Base-by-base conservation (phyloP, 2,113 vertebrate species). In the Redunca redunca region DNA sequence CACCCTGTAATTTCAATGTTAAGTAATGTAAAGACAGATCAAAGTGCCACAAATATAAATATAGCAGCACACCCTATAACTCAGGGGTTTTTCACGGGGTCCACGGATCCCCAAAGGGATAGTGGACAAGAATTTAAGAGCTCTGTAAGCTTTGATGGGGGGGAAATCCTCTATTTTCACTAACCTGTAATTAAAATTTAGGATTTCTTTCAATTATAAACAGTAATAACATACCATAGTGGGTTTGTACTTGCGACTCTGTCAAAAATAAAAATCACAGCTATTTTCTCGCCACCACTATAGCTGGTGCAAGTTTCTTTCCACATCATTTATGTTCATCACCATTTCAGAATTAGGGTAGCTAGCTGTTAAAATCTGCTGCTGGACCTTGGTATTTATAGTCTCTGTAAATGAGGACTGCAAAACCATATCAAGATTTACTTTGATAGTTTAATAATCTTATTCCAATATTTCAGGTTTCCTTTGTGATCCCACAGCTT, bases 231-330 rank as follows among this genome's bases (percentile, higher is more conserved):
- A 77, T 15, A 19, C 36, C 53, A 82, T 1, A 62, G 36, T 1
- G 36, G 58, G 43, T 36, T 3, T 48, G n/a, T n/a, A 43, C 28
- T 57, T 62, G 50, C n/a, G 33, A 55, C 26, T 81, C 11, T 50
- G 23, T 86, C 87, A 87, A 6, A 12, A 93, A 78, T 53, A 64
- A 88, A 93, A 91, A 58, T 28, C 60, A 86, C 11, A 55, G 58
- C 78, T 46, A 15, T 23, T 28, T 60, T 80, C 60, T 3, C 1
- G 16, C 19, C 26, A 13, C 9, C 77, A 67, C 7, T 33, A 15
- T 0, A 14, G 36, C 1, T 53, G 25, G 2, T 52, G 7, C 40
- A 92, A 16, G 11, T 33, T 48, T 19, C 46, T 53, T 10, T 9
- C 6, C 33, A 55, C 13, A 53, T 43, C 36, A 25, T 19, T 10